These are phyloP conservation scores for Hemichromis elongatus DNA, from an alignment of 2,113 vertebrate species.

Conservation along the genomic window DNA sequence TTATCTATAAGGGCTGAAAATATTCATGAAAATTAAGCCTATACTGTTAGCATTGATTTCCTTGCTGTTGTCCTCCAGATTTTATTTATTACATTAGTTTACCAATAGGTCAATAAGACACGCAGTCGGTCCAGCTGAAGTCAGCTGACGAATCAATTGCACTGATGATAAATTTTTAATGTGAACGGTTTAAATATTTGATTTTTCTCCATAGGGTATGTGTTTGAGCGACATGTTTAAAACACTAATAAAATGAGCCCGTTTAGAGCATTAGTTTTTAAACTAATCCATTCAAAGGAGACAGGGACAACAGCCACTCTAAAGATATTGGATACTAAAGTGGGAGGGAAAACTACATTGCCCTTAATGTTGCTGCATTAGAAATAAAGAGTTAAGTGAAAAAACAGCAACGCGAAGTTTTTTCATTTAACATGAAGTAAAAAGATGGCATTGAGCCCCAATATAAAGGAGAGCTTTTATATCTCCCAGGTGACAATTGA, in stretches of 20 bases:
- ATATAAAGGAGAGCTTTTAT: neutral
- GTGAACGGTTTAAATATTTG: neutral
- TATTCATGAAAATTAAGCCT: neutral
- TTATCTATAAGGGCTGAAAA: neutral
- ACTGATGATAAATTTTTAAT: neutral
- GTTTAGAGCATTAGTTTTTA: neutral
- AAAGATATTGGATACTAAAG: neutral
- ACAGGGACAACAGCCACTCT: neutral
- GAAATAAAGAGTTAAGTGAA: neutral
- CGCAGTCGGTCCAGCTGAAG: neutral
- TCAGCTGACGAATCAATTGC: neutral
- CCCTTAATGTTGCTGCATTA: neutral
- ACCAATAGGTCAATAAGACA: neutral
- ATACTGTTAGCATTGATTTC: neutral
- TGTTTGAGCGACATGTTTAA: neutral
- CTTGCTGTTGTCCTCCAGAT: neutral
- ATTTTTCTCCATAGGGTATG: neutral
- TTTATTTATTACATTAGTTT: neutral
- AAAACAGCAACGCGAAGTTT: neutral
- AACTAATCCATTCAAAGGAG: neutral
- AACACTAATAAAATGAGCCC: neutral
- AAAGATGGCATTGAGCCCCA: too few relatives aligned
- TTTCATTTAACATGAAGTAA: neutral
- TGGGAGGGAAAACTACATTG: neutral
- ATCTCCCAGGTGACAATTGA: neutral